Base-by-base conservation (phyloP, 1,140 invertebrate species). In the Zaprionus nigranus region DNA sequence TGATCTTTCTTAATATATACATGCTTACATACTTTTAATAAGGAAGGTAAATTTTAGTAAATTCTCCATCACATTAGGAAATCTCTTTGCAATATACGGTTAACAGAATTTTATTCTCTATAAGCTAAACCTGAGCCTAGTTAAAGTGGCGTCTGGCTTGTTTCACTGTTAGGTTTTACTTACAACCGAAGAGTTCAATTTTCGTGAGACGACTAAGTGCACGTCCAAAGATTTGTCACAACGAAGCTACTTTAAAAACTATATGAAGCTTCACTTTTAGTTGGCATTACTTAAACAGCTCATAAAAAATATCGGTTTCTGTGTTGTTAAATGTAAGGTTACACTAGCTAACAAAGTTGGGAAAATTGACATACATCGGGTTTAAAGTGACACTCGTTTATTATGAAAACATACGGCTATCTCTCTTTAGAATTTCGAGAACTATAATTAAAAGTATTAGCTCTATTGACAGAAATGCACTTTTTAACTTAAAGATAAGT, bases 401-500 rank as follows among this genome's bases (percentile, higher is more conserved):
- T 51, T 51, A 9, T 12, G 4, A 51, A 22, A 22, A 51, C 20
- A 24, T 24, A 24, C 2, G 43, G 0, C 0, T 17, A 49, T 11
- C 20, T 24, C 46, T 5, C 9, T 51, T 1, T 24, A 51, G 12
- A 51, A 24, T 51, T 51, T 51, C 17, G 17, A 51, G 46, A 51
- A 51, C 22, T 51, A 24, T 24, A 51, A 51, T 51, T 12, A 51
- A 11, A 51, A 24, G 12, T 51, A 3, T 56, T 56, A n/a, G 30
- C 6, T 17, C 53, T 56, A 56, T 30, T 56, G 22, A 56, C 46
- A 51, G 17, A 30, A 28, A 56, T n/a, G 6, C 7, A 24, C 6
- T 56, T 56, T n/a, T n/a, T 1, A 56, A 30, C 26, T 56, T 28
- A 56, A 0, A 56, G 53, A n/a, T 56, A 30, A 56, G 53, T 56